These are phyloP conservation scores for Pollimyrus isidori DNA, from an alignment of 2,113 vertebrate genomes.

Conservation along the genomic window DNA sequence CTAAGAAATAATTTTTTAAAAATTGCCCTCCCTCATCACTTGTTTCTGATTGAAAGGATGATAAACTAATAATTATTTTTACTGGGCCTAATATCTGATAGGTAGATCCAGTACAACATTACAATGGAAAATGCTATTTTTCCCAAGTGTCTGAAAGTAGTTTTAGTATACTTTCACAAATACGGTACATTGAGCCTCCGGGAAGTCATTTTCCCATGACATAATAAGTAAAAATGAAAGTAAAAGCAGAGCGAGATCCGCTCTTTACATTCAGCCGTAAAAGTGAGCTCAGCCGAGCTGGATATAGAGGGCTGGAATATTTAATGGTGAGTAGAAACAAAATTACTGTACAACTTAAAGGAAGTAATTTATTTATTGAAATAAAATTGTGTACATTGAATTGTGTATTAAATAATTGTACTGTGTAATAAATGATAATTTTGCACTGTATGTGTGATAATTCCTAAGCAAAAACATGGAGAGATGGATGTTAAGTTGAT, in stretches of 20 bases:
- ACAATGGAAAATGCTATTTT: background rate
- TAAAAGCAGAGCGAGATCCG: background rate
- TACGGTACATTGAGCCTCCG: background rate
- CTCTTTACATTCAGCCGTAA: background rate
- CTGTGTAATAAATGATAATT: background rate
- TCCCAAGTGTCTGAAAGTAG: background rate
- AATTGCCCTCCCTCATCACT: too few species aligned
- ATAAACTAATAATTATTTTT: too few species aligned
- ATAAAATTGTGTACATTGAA: background rate
- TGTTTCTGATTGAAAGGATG: too few species aligned
- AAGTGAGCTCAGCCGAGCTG: background rate
- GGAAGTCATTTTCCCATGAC: background rate
- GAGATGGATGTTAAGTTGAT: background rate
- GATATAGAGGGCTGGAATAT: background rate
- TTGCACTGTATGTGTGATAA: background rate
- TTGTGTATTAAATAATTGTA: background rate
- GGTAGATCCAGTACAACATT: background rate
- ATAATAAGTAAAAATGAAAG: background rate
- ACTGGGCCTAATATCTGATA: too few species aligned
- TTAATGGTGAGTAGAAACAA: background rate
- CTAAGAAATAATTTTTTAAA: too few species aligned
- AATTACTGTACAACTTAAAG: background rate
- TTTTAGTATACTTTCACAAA: background rate
- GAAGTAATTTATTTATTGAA: background rate
- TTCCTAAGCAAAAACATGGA: background rate